Conservation (phyloP, 2,888 invertebrate genomes). For the Lasiommata megera region DNA sequence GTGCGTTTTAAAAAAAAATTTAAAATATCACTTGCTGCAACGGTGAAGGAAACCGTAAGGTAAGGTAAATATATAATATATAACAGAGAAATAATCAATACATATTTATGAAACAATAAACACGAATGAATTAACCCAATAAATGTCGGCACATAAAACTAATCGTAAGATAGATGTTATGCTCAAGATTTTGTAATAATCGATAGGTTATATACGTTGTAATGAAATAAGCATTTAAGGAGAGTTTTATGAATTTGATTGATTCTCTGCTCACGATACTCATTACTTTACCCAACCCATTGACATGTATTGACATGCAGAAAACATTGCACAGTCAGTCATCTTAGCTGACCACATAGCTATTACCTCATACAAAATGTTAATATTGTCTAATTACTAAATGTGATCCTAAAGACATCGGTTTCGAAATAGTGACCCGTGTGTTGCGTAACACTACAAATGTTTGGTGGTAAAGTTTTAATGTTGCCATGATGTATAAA, state of each 20-base stretch:
- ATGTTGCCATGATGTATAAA: constrained; percentile 41
- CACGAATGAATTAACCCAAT: not conserved
- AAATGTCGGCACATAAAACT: not conserved
- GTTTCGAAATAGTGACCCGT: constrained; percentile 66
- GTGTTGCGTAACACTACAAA: constrained; percentile 54
- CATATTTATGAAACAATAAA: not conserved
- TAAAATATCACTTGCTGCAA: too few relatives aligned
- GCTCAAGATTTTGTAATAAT: constrained; percentile 11
- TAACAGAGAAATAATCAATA: too few relatives aligned
- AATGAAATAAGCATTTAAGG: constrained; percentile 16
- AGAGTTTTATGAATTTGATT: constrained; percentile 11
- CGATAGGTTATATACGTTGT: constrained; percentile 9
- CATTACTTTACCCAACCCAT: constrained; percentile 36
- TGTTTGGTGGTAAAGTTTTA: constrained; percentile 50
- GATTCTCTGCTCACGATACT: constrained; percentile 23
- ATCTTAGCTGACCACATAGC: constrained; percentile 34
- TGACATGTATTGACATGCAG: constrained; percentile 37
- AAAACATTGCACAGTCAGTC: constrained; percentile 38
- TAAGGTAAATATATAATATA: too few relatives aligned
- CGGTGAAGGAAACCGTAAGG: too few relatives aligned
- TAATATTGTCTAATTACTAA: constrained; percentile 73
- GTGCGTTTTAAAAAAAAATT: too few relatives aligned
- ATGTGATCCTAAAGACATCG: constrained; percentile 70
- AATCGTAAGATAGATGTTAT: not conserved
- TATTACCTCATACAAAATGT: constrained; percentile 61